phyloP scores from a whole-genome alignment of 2,113 vertebrate species.

The Alethe castanea region DNA sequence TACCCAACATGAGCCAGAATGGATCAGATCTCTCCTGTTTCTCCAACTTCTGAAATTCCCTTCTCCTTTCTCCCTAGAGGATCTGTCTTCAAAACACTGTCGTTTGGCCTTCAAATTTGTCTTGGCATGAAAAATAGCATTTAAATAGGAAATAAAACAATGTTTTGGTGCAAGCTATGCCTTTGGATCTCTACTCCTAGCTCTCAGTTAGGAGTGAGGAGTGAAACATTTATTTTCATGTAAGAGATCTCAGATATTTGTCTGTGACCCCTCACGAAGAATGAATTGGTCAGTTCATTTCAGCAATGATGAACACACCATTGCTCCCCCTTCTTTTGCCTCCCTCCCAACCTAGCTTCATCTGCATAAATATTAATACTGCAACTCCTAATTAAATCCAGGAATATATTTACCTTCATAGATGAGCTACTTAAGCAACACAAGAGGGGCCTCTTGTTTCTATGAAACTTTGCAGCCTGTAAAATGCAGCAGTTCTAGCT shows the following conservation, averaged over 20 bases:
- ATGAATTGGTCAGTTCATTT: neutral
- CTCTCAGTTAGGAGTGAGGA: neutral
- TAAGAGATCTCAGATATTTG: neutral
- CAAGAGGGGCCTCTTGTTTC: constrained; percentile 41
- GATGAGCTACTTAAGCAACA: constrained; percentile 39
- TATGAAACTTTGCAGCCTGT: constrained; percentile 36
- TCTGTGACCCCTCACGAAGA: neutral
- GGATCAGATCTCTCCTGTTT: neutral
- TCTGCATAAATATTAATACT: constrained; percentile 59
- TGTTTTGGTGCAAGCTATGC: neutral
- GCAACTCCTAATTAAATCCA: constrained; percentile 51
- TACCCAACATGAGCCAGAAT: neutral
- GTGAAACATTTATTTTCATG: neutral
- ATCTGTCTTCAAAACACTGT: neutral
- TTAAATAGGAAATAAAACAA: neutral
- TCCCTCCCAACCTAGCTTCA: neutral
- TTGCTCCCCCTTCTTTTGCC: neutral
- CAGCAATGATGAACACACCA: neutral
- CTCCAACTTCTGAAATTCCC: neutral
- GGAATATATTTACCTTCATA: constrained; percentile 57
- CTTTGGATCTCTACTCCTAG: neutral
- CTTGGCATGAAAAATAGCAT: neutral
- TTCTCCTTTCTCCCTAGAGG: neutral
- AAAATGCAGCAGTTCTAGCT: constrained; percentile 26
- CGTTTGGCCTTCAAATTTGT: neutral